phyloP scores from a whole-genome alignment of 1,140 invertebrate genomes.

The Drosophila ficusphila region DNA sequence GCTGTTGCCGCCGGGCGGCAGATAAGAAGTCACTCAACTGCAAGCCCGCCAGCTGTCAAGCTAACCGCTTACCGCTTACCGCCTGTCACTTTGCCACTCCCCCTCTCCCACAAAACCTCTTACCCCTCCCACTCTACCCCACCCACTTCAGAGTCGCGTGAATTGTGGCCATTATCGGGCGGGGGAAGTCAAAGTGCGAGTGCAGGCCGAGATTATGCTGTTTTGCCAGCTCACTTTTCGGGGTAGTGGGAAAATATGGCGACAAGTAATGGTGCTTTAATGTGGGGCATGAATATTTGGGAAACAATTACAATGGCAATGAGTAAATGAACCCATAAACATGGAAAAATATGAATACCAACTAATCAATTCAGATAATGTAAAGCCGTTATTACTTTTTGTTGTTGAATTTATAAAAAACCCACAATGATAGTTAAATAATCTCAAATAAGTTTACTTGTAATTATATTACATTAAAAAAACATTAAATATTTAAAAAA shows the following conservation, averaged over 20 bases:
- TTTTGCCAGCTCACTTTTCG: conserved; percentile 43
- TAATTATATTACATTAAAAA: no score
- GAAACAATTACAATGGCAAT: no score
- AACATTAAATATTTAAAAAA: no score
- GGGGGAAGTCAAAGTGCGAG: conserved; percentile 25
- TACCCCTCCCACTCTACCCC: no score
- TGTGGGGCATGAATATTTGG: no score
- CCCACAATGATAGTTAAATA: no score
- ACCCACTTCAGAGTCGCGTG: conserved; percentile 4
- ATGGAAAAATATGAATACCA: not conserved
- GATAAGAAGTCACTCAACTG: conserved; percentile 44
- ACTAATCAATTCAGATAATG: no score
- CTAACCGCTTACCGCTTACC: not conserved
- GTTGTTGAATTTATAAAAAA: no score
- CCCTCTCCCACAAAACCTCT: not conserved
- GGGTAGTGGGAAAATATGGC: not conserved
- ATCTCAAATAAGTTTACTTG: no score
- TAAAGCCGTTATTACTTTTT: no score
- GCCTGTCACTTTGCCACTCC: not conserved
- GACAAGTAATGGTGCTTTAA: not conserved
- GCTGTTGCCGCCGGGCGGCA: conserved; percentile 3
- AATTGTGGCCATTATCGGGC: conserved; percentile 16
- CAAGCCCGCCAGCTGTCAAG: conserved; percentile 30
- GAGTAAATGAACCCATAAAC: no score
- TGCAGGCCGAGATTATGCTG: conserved; percentile 35